Base-by-base conservation (phyloP, 2,888 invertebrate genomes). In the Cephus sareptanus region DNA sequence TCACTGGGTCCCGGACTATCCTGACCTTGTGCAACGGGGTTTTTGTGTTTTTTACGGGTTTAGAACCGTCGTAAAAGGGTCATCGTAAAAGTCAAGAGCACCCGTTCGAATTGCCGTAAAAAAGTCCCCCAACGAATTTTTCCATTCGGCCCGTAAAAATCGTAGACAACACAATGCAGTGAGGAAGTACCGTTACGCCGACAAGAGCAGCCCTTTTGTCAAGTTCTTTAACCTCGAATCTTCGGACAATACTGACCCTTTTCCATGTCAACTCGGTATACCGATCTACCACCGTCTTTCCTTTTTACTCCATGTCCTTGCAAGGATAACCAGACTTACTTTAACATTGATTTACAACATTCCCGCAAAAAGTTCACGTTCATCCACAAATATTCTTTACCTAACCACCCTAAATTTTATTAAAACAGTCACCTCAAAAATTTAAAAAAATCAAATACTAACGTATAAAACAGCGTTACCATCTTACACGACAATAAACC, bases 21-120 rank as follows among this genome's bases (percentile, higher is more conserved):
- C 86, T 87, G 88, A 86, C 89, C 89, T 90, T 89, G 88, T 84
- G 81, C 82, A 85, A 85, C 83, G 80, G 70, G 76, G 80, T 79
- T 77, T 69, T 78, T 78, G 78, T 69, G 74, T 84, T 86, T 85
- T 87, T 87, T 85, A 87, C 83, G 84, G 88, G 81, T 86, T 83
- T 80, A 83, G 77, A 84, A 80, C 83, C 80, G 85, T 82, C 88
- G 83, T 88, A 89, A 89, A 89, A 86, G 83, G 80, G 79, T 85
- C 86, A 81, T 83, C 84, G 87, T 87, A 85, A 87, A 87, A 87
- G 84, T 86, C 87, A 85, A 86, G 81, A 81, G 84, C 84, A 87
- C 83, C 86, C 88, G 87, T 86, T 87, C 84, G 85, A 86, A 89
- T 85, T 80, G 84, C 85, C 86, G 86, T 88, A 88, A 88, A 89